Percentiles rank a stretch among this genome's conserved stretches.
Conservation (phyloP, 2,797 vertebrate genomes). For the Menidia menidia region DNA sequence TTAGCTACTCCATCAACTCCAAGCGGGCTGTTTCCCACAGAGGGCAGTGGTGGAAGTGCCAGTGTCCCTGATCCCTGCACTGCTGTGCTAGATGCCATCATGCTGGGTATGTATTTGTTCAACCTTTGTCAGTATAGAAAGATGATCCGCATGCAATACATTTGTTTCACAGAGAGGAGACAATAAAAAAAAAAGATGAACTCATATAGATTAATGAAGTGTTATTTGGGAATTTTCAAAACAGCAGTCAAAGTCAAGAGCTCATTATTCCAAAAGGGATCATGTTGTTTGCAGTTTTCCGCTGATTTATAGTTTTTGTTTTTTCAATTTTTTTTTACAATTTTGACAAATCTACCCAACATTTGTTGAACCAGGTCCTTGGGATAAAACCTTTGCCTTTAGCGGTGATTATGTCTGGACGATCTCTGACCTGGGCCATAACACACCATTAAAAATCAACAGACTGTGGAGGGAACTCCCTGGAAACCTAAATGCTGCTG, state of each 20-base stretch:
- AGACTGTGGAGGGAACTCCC: conserved; percentile 87
- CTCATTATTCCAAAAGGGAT: not conserved
- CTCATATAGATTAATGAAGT: not conserved
- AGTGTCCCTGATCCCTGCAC: conserved; percentile 85
- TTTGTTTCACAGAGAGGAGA: no score
- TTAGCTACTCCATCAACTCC: conserved; percentile 38
- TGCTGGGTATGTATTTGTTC: conserved; percentile 82
- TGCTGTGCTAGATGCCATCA: conserved; percentile 86
- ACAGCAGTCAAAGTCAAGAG: not conserved
- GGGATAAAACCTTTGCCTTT: conserved; percentile 89
- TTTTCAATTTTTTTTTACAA: not conserved
- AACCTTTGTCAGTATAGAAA: not conserved
- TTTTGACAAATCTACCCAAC: not conserved
- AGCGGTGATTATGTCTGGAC: conserved; percentile 91
- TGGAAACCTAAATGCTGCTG: conserved; percentile 86
- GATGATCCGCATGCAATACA: not conserved
- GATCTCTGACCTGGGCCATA: conserved; percentile 84
- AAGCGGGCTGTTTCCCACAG: conserved; percentile 49
- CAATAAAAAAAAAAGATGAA: no score
- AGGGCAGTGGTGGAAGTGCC: conserved; percentile 36
- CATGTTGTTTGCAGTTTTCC: not conserved
- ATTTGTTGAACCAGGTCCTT: conserved; percentile 80
- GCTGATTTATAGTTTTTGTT: not conserved
- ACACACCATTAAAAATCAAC: conserved; percentile 80
- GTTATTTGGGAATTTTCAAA: not conserved